Evolutionary conservation across 2,888 invertebrate genomes (phyloP).

Genomic region (Ligdia adustata): DNA sequence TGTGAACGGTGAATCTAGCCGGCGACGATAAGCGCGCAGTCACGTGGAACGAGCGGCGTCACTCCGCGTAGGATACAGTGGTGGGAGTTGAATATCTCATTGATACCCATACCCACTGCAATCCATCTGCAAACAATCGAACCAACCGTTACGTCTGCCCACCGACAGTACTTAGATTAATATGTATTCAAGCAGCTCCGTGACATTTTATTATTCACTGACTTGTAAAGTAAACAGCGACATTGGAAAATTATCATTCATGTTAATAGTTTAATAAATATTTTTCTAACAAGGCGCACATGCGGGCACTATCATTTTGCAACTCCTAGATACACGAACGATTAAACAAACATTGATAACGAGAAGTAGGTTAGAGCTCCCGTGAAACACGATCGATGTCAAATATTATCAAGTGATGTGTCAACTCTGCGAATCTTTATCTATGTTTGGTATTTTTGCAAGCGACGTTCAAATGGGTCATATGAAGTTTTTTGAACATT

Average conservation of each 20-base stretch:
- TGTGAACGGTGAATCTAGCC: conserved; percentile 37
- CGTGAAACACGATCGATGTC: conserved; percentile 66
- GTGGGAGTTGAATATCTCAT: conserved; percentile 31
- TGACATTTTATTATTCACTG: neutral
- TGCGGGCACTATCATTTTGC: conserved; percentile 60
- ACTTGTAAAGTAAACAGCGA: conserved; percentile 19
- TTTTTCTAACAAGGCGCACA: conserved; percentile 21
- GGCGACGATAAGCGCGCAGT: conserved; percentile 31
- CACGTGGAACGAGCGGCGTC: conserved; percentile 25
- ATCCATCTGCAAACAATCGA: conserved; percentile 61
- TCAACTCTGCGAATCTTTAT: conserved; percentile 77
- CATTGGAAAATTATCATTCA: conserved; percentile 21
- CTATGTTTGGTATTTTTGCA: conserved; percentile 64
- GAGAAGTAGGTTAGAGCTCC: conserved; percentile 76
- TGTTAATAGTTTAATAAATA: no score
- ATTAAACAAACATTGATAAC: conserved; percentile 77
- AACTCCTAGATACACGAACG: conserved; percentile 43
- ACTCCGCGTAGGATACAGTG: conserved; percentile 22
- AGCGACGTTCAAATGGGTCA: conserved; percentile 68
- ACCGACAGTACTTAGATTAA: conserved; percentile 32
- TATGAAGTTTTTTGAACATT: conserved; percentile 59
- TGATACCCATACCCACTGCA: conserved; percentile 42
- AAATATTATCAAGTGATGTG: conserved; percentile 77
- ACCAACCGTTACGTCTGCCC: conserved; percentile 40
- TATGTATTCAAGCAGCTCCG: neutral